Conservation (phyloP, 2,888 invertebrate species). For the Andrena praecox region DNA sequence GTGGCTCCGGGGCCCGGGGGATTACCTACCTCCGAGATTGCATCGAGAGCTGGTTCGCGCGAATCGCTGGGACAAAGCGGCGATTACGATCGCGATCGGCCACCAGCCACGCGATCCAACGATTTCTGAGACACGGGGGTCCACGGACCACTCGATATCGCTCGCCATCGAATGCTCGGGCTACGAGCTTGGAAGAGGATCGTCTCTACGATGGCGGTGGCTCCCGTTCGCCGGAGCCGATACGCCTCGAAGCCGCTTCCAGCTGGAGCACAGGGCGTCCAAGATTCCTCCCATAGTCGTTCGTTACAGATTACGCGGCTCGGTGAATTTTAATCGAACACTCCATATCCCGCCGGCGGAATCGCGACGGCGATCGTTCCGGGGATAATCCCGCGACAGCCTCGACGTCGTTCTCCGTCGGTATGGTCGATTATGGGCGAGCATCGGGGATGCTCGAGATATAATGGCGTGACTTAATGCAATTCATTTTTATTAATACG, state of each 20-base stretch:
- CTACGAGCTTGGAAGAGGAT: neutral
- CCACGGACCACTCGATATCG: slow-evolving; percentile 29
- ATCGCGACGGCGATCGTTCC: slow-evolving; percentile 10
- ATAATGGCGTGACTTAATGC: too few species aligned
- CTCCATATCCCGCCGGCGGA: neutral
- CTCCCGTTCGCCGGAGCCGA: slow-evolving; percentile 31
- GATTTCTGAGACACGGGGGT: neutral
- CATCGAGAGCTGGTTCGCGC: slow-evolving; percentile 50
- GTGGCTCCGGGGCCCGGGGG: slow-evolving; percentile 25
- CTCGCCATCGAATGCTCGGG: slow-evolving; percentile 39
- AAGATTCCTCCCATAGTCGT: neutral
- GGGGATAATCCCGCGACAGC: slow-evolving; percentile 1
- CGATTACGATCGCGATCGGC: slow-evolving; percentile 61
- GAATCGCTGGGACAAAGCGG: slow-evolving; percentile 43
- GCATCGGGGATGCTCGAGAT: neutral
- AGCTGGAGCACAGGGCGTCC: neutral
- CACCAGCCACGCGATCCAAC: slow-evolving; percentile 27
- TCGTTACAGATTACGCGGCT: slow-evolving; percentile 43
- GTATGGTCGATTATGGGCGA: neutral
- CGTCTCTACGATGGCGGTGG: neutral
- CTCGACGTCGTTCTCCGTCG: neutral
- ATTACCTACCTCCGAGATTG: slow-evolving; percentile 61
- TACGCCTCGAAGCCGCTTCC: slow-evolving; percentile 17
- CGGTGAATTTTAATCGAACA: slow-evolving; percentile 49
- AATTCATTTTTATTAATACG: too few species aligned